phyloP scores from a whole-genome alignment of 2,113 vertebrate genomes.

The Mirza zaza region DNA sequence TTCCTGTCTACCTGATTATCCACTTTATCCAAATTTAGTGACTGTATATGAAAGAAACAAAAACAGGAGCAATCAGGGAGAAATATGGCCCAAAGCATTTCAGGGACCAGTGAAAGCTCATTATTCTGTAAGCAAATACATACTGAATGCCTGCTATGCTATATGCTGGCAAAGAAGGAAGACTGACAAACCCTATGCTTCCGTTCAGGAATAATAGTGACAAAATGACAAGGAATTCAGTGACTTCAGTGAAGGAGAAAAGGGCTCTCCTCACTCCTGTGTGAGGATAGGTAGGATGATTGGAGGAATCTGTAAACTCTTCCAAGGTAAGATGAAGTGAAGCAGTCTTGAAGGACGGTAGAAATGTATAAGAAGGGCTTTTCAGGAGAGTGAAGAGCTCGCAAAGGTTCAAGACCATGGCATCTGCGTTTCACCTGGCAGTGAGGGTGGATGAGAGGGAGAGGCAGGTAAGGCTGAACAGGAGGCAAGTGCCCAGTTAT shows the following conservation, averaged over 20 bases:
- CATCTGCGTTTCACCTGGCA: rapidly evolving
- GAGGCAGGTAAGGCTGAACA: background rate
- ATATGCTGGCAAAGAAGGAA: background rate
- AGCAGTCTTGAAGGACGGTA: background rate
- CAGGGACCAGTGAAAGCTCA: background rate
- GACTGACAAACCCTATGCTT: background rate
- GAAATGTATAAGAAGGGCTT: background rate
- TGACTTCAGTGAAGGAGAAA: background rate
- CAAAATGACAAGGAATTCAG: background rate
- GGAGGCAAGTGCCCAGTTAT: background rate
- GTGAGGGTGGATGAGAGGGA: no score
- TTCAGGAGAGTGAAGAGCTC: no score
- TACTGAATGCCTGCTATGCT: background rate
- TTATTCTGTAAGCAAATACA: background rate
- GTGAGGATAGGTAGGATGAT: background rate
- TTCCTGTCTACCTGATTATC: background rate
- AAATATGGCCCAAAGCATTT: background rate
- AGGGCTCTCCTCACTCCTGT: background rate
- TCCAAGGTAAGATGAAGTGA: background rate
- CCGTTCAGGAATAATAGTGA: background rate
- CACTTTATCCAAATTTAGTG: background rate
- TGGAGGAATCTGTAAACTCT: background rate
- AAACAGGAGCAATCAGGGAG: background rate
- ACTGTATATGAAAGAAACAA: background rate
- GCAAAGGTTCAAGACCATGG: background rate